Percentiles rank a stretch among this genome's conserved stretches.
Conservation (phyloP, 2,888 invertebrate species). For the Oasisia sp. region DNA sequence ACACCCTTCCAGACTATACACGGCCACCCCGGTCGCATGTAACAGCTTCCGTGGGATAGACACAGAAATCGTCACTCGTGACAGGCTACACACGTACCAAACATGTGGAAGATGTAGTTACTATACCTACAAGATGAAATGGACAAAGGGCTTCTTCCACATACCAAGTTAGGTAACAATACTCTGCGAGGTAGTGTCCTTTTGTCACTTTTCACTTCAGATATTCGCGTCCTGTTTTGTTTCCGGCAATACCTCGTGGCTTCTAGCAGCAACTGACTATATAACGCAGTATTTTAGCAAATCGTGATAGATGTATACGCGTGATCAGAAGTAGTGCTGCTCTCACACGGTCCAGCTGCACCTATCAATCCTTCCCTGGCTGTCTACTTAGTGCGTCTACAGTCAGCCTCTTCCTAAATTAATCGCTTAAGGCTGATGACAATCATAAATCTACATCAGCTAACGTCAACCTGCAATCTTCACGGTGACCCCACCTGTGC, state of each 20-base stretch:
- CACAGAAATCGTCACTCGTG: too few relatives aligned
- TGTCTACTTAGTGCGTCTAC: neutral
- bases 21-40: too few relatives aligned
- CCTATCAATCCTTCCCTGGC: neutral
- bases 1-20: too few relatives aligned
- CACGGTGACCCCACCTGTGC: neutral
- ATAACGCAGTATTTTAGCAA: neutral
- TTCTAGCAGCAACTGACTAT: neutral
- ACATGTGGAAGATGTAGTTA: too few relatives aligned
- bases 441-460: neutral
- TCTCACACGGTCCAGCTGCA: neutral
- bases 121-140: too few relatives aligned
- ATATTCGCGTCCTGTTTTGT: neutral
- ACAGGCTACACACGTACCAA: too few relatives aligned
- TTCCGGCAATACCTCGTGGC: neutral
- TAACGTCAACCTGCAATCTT: constrained; percentile 3
- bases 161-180: too few relatives aligned
- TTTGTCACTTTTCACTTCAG: neutral
- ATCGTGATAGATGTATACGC: neutral
- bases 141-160: too few relatives aligned
- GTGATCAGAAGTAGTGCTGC: neutral
- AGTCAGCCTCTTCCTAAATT: neutral
- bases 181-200: neutral
- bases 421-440: neutral
- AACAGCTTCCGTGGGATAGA: too few relatives aligned